Conservation (phyloP, 2,888 invertebrate genomes). For the Eupelmus urozonus region DNA sequence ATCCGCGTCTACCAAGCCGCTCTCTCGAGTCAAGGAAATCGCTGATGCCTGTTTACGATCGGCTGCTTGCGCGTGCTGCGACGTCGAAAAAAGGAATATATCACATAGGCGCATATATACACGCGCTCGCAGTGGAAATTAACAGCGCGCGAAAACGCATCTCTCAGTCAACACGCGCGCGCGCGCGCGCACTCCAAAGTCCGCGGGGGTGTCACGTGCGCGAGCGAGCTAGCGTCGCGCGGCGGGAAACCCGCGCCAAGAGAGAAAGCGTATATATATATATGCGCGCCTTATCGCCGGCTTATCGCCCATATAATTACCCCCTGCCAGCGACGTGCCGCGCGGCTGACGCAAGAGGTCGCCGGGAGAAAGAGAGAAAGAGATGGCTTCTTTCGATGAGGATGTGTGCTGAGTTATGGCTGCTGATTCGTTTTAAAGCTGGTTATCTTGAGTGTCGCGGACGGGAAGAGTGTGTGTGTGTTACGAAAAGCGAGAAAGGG, state of each 20-base stretch:
- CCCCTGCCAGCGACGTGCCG: constrained; percentile 71
- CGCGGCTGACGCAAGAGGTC: constrained; percentile 72
- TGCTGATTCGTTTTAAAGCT: too few species aligned
- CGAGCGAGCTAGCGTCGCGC: constrained; percentile 63
- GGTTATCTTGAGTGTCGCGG: neutral
- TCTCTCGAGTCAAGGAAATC: too few species aligned
- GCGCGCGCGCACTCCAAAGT: too few species aligned
- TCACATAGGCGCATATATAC: neutral
- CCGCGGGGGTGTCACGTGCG: constrained; percentile 56
- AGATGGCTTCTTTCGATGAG: too few species aligned
- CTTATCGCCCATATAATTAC: constrained; percentile 69
- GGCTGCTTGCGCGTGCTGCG: neutral
- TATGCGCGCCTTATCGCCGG: constrained; percentile 44
- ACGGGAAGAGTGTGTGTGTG: constrained; percentile 2
- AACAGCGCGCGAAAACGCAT: too few species aligned
- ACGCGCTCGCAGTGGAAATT: constrained; percentile 47
- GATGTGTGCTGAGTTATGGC: neutral
- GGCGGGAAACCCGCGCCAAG: constrained; percentile 18
- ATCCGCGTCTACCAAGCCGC: too few species aligned
- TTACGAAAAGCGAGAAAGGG: constrained; percentile 12
- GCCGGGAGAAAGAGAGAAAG: too few species aligned
- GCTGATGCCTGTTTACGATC: neutral
- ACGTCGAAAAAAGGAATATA: neutral
- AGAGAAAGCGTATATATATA: constrained; percentile 6
- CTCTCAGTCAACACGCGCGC: too few species aligned